These are phyloP conservation scores for Trichogramma dendrolimi DNA, from an alignment of 2,888 invertebrate species.

Conservation along the genomic window DNA sequence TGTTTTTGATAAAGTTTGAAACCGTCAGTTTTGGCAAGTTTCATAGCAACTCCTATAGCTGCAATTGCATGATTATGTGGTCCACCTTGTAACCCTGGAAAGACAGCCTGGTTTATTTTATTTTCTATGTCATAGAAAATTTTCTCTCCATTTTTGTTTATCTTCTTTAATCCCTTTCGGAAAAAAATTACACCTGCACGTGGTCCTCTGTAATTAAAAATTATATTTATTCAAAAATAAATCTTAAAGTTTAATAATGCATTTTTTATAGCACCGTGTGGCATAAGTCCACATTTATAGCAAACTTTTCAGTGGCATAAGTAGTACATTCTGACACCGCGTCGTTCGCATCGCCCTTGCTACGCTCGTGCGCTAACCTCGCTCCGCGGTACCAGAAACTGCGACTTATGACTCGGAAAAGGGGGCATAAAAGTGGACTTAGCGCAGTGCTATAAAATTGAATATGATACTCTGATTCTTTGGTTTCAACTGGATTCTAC, in stretches of 20 bases:
- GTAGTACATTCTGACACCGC: no score
- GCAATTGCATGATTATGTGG: constrained; percentile 98
- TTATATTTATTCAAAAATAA: neutral
- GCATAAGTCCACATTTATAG: no score
- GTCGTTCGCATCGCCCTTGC: no score
- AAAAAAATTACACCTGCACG: constrained; percentile 89
- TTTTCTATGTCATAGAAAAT: constrained; percentile 82
- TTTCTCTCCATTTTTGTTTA: constrained; percentile 78
- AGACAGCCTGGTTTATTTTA: constrained; percentile 84
- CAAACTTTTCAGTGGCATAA: no score
- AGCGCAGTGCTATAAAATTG: no score
- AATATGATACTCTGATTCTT: no score
- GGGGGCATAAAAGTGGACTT: no score
- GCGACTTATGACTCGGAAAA: no score
- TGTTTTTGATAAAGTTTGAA: constrained; percentile 84
- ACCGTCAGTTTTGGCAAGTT: constrained; percentile 75
- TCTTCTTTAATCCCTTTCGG: constrained; percentile 79
- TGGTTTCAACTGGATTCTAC: no score
- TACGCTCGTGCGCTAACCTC: no score
- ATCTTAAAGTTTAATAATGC: neutral
- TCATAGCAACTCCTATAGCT: constrained; percentile 91
- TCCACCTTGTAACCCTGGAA: constrained; percentile 94
- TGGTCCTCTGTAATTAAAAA: constrained; percentile 60
- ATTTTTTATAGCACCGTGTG: neutral
- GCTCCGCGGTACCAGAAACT: no score